Base-by-base conservation (phyloP, 1,140 invertebrate species). In the Bombus impatiens region DNA sequence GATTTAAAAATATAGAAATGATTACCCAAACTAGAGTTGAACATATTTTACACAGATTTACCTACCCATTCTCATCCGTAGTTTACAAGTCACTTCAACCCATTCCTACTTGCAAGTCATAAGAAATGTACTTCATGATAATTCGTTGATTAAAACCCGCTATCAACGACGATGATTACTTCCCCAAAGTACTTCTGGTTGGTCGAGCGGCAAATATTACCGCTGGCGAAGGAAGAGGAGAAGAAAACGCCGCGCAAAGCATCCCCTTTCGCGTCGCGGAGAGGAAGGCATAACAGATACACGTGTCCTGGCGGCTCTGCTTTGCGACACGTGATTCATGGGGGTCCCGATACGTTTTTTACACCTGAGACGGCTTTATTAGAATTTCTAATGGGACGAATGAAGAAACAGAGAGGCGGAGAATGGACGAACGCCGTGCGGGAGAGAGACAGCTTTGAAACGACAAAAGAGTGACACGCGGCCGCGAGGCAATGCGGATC, bases 261-360 rank as follows among this genome's bases (percentile, higher is more conserved):
- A 35, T 35, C 65, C 15, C 32, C 15, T 18, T 62, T 62, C 28
- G 65, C n/a, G 32, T 25, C 67, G 67, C 35, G 18, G 9, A 68
- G 67, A 37, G 35, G 15, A 53, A 67, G 59, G 88, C 90, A 92
- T 90, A 92, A 93, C 91, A 93, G 91, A 92, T 94, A 94, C 93
- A 94, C 93, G 93, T 93, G 94, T 93, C 91, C 90, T 84, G 89
- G 91, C 93, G 93, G 93, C 89, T 93, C 84, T 79, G 91, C 91
- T 94, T 94, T 93, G 90, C 93, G 92, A 92, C 92, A 89, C 90
- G 93, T 94, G 94, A 95, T 95, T 94, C 94, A 95, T 95, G 93
- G 91, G 90, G 91, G 92, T 94, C 91, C 88, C 91, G 92, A 93
- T 93, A 93, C 90, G 90, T 93, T 94, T 94, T 95, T 94, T 94